Evolutionary conservation across 37 sponge, comb jelly and placozoan genomes (phyloP).

Genomic region (Cliona cf. orientalis): DNA sequence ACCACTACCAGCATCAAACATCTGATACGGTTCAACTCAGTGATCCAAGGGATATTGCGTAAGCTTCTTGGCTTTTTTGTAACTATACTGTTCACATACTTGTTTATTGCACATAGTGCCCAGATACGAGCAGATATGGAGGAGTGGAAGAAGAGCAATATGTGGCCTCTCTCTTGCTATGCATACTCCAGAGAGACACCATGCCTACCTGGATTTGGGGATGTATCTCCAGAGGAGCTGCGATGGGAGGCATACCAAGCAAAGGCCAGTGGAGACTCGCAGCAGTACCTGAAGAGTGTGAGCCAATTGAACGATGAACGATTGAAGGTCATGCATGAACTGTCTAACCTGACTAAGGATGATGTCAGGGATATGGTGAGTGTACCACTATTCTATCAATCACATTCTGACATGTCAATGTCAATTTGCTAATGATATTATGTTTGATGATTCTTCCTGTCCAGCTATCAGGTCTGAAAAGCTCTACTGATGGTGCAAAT

Average conservation of each 20-base stretch:
- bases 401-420: neutral
- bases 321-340: neutral
- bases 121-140: conserved; percentile 50
- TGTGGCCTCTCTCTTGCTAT: conserved; percentile 82
- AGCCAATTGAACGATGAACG: neutral
- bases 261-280: neutral
- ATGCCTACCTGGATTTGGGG: conserved; percentile 56
- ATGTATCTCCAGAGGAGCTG: conserved; percentile 71
- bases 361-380: conserved; percentile 12
- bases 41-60: neutral
- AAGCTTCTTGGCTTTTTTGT: neutral
- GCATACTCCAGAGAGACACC: neutral
- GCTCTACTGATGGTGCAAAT: neutral
- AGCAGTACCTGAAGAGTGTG: neutral
- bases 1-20: no score
- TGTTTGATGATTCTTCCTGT: neutral
- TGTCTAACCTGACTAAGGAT: neutral
- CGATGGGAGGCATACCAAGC: conserved; percentile 74
- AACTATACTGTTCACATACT: neutral
- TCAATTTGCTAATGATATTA: neutral
- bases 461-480: neutral
- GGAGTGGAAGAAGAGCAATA: conserved; percentile 33
- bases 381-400: neutral
- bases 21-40: neutral
- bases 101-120: conserved; percentile 8